phyloP scores from a whole-genome alignment of 1,140 invertebrate species.

The Lepidostoma basale region DNA sequence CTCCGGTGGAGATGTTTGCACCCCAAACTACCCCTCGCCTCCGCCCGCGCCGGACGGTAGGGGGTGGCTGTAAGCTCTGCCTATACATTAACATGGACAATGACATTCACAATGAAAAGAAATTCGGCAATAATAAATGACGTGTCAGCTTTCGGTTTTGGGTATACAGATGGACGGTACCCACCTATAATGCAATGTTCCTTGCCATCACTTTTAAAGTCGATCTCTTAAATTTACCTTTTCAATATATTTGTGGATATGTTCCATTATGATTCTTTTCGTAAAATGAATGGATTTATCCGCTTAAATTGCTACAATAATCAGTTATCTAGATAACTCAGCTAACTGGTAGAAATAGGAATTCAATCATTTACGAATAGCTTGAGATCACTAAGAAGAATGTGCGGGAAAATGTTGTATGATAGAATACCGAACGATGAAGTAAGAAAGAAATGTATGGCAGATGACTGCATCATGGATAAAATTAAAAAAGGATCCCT shows the following conservation, averaged over 20 bases:
- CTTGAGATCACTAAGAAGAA: too few relatives aligned
- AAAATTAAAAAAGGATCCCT: too few relatives aligned
- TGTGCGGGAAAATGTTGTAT: too few relatives aligned
- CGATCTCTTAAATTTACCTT: constrained; percentile 6
- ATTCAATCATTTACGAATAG: too few relatives aligned
- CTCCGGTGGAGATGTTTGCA: background rate
- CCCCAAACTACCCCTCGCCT: background rate
- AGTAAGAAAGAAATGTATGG: too few relatives aligned
- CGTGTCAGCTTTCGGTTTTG: background rate
- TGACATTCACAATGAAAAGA: constrained; percentile 3
- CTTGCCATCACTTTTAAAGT: background rate
- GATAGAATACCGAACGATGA: too few relatives aligned
- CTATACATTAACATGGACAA: constrained; percentile 19
- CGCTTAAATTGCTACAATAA: too few relatives aligned
- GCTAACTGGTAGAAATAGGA: too few relatives aligned
- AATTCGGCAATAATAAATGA: constrained; percentile 20
- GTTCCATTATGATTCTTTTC: background rate
- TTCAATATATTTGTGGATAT: background rate
- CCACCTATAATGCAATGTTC: constrained; percentile 4
- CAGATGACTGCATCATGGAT: too few relatives aligned
- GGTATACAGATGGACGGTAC: background rate
- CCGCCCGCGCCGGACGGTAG: background rate
- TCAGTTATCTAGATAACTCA: too few relatives aligned
- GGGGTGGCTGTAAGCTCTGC: background rate
- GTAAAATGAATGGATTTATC: too few relatives aligned